Conservation (phyloP, 2,797 vertebrate species). For the Babyrousa celebensis region DNA sequence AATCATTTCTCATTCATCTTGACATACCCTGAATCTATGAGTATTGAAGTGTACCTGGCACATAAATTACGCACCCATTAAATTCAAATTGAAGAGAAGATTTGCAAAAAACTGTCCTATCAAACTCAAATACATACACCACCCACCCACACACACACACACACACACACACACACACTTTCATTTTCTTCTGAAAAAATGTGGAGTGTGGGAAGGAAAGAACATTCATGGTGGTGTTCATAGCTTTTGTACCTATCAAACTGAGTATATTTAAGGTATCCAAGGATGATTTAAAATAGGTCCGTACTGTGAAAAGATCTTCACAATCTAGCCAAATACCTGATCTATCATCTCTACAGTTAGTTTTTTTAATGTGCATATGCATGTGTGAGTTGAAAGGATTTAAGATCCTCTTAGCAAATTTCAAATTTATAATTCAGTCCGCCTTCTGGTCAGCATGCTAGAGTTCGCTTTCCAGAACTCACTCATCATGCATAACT, state of each 20-base stretch:
- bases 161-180: not conserved
- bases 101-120: not conserved
- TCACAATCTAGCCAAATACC: not conserved
- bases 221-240: rapidly evolving
- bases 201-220: not conserved
- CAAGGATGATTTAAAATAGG: not conserved
- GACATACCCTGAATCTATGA: not conserved
- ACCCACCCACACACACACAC: rapidly evolving
- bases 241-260: not conserved
- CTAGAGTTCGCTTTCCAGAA: not conserved
- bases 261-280: not conserved
- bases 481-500: not conserved
- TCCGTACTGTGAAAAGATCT: not conserved
- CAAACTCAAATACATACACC: not conserved
- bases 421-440: not conserved
- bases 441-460: not conserved
- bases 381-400: not conserved
- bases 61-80: not conserved
- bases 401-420: not conserved
- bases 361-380: too few relatives aligned
- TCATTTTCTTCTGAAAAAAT: not conserved
- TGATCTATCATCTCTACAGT: not conserved
- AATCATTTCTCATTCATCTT: not conserved
- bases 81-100: not conserved
- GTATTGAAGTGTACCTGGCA: not conserved